Conservation (phyloP, 2,113 vertebrate genomes). For the Pachycephala philippinensis region DNA sequence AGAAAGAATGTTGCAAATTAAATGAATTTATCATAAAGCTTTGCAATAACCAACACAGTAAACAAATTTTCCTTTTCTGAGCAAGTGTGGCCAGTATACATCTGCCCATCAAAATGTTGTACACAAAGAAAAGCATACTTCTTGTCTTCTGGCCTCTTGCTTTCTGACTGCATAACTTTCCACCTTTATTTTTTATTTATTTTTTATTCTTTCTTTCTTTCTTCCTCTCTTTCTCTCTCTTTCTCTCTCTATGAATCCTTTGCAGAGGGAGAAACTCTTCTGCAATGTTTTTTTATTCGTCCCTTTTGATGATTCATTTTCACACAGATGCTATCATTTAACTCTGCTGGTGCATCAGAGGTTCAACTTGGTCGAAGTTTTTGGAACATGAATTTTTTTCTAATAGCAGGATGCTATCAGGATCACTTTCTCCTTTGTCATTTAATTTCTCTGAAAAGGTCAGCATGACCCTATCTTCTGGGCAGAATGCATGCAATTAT, state of each 20-base stretch:
- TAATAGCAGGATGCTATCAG: background rate
- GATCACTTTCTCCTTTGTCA: background rate
- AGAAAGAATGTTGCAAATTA: background rate
- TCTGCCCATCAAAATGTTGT: background rate
- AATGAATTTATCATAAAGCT: background rate
- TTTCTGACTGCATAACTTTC: background rate
- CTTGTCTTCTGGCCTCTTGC: background rate
- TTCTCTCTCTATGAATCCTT: background rate
- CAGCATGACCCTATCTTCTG: background rate
- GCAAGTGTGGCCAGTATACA: background rate
- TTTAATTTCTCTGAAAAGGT: constrained; percentile 51
- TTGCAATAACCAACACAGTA: background rate
- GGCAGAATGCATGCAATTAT: background rate
- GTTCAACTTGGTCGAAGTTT: background rate
- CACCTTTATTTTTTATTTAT: background rate
- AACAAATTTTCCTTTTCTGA: background rate
- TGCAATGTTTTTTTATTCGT: background rate
- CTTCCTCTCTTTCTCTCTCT: background rate
- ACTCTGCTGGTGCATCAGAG: background rate
- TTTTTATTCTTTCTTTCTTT: background rate
- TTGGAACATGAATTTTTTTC: background rate
- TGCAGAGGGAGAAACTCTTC: background rate
- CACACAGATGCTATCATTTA: background rate
- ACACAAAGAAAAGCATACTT: background rate
- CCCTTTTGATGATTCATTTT: constrained; percentile 1